These are phyloP conservation scores for Tragelaphus scriptus DNA, from an alignment of 2,113 vertebrate species.

Conservation along the genomic window DNA sequence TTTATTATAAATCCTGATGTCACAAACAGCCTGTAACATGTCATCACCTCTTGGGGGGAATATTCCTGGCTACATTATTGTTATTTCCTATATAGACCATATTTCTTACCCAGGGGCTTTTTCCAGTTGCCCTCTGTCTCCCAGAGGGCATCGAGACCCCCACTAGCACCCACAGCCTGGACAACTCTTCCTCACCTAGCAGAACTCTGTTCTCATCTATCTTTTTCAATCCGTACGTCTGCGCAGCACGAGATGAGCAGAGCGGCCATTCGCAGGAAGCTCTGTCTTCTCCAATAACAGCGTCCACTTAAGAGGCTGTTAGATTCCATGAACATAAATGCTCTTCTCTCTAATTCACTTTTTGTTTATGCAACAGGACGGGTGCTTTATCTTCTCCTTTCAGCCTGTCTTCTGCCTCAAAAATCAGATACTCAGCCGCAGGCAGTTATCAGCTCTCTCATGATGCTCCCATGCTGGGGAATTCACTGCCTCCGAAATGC, in stretches of 20 bases:
- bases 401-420: slow-evolving; percentile 18
- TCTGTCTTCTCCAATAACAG: neutral
- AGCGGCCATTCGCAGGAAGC: neutral
- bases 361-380: slow-evolving; percentile 34
- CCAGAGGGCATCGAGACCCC: rapidly evolving
- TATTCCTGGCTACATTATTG: rapidly evolving
- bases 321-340: neutral
- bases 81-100: rapidly evolving
- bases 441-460: slow-evolving; percentile 46
- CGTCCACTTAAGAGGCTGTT: neutral
- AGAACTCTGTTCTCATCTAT: rapidly evolving
- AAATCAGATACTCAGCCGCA: slow-evolving; percentile 44
- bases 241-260: neutral
- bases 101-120: neutral
- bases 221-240: neutral
- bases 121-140: neutral
- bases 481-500: slow-evolving; percentile 60
- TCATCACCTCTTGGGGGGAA: neutral
- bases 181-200: rapidly evolving
- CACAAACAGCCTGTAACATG: no score
- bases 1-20: neutral
- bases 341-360: neutral
- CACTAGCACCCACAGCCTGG: neutral
- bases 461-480: slow-evolving; percentile 54
- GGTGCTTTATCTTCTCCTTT: slow-evolving; percentile 17